These are phyloP conservation scores for Lasioglossum marginatum DNA, from an alignment of 2,888 invertebrate species.

Conservation along the genomic window DNA sequence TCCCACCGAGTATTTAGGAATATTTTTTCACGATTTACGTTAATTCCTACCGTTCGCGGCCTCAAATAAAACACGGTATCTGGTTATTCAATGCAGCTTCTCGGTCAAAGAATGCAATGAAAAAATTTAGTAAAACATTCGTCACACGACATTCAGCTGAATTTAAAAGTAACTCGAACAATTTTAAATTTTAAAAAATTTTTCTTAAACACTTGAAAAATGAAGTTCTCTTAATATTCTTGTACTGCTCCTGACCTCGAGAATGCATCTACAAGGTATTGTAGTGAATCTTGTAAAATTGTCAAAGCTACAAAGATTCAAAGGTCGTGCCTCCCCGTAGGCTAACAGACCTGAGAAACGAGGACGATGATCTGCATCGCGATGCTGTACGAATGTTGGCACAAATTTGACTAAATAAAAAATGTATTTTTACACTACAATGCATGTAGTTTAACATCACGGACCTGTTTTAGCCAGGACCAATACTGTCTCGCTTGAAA, in stretches of 20 bases:
- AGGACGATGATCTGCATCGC: neutral
- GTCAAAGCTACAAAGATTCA: neutral
- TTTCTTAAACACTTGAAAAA: neutral
- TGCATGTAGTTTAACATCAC: neutral
- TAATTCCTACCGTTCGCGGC: neutral
- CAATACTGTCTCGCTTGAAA: no score
- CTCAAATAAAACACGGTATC: neutral
- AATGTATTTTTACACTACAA: neutral
- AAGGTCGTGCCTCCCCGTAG: neutral
- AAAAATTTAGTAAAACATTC: neutral
- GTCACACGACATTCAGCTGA: neutral
- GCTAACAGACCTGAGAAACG: neutral
- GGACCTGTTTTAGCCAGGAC: no score
- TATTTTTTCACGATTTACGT: neutral
- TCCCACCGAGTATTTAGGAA: neutral
- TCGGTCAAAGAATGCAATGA: neutral
- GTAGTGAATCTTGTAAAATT: neutral
- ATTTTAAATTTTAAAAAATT: neutral
- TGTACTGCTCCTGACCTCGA: neutral
- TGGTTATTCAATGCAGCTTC: neutral
- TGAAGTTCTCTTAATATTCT: neutral
- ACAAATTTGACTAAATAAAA: neutral
- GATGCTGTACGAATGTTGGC: neutral
- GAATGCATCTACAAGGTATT: neutral
- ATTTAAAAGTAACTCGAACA: neutral